A percentile compares a stretch with the other conserved stretches of the same genome.
phyloP scores from a whole-genome alignment of 1,140 invertebrate genomes.

The Hyles euphorbiae region DNA sequence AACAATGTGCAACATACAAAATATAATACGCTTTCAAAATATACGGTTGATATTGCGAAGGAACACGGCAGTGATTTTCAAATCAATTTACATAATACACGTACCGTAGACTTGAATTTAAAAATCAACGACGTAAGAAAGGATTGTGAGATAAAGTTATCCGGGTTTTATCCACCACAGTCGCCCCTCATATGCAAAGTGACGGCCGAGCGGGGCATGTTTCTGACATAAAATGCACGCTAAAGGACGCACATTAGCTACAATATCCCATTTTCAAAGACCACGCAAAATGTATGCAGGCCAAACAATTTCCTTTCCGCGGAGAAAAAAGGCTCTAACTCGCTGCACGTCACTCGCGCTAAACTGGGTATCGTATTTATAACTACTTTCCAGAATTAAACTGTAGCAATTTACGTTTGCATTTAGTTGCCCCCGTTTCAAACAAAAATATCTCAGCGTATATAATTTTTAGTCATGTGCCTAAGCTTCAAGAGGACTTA shows the following conservation, averaged over 20 bases:
- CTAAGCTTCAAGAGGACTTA: too few species aligned
- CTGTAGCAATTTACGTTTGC: too few species aligned
- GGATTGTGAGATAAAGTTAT: conserved; percentile 47
- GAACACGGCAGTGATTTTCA: conserved; percentile 22
- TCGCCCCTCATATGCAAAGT: conserved; percentile 41
- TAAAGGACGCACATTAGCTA: conserved; percentile 19
- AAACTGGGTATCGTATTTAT: too few species aligned
- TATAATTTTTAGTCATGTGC: too few species aligned
- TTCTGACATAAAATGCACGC: conserved; percentile 41
- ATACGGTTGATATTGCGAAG: not conserved
- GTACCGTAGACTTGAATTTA: conserved; percentile 39
- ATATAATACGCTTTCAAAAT: not conserved
- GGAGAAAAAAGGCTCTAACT: too few species aligned
- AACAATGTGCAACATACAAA: too few species aligned
- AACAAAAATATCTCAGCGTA: too few species aligned
- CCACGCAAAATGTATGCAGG: conserved; percentile 26
- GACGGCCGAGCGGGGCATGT: conserved; percentile 29
- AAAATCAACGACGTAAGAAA: conserved; percentile 41
- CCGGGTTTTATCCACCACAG: conserved; percentile 28
- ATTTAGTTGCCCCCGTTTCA: too few species aligned
- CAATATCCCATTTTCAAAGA: conserved; percentile 18
- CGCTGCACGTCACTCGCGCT: too few species aligned
- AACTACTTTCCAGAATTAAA: too few species aligned
- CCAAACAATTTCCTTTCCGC: conserved; percentile 12
- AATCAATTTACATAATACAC: conserved; percentile 50